Base-by-base conservation (phyloP, 1,140 invertebrate species). In the Bombyx mandarina region DNA sequence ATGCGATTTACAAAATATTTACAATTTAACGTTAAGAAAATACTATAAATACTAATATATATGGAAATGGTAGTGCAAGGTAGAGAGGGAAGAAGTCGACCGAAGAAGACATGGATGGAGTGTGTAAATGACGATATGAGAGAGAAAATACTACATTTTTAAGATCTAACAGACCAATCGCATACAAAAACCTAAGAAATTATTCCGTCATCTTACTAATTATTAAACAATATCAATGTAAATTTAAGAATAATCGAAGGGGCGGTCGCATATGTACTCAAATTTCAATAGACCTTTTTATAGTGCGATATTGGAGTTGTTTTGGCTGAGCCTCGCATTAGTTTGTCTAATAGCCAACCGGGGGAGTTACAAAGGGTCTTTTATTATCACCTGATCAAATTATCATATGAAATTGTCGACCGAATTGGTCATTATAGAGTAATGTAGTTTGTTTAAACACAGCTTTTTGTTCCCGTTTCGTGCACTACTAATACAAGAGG, bases 361-460 rank as follows among this genome's bases (percentile, higher is more conserved):
- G 64, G 71, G 69, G 73, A 56, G 56, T 56, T 52, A 53, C 49
- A 49, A 53, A 62, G 65, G 63, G 48, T 57, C 57, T 50, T 54
- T 63, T 61, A 69, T 44, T 62, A 60, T 55, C 67, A 79, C 71
- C 76, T 80, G 73, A 82, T 82, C 69, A 71, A 75, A 79, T 82
- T 82, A 82, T 80, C 73, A 73, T 79, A 79, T 67, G 72, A 67
- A 73, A 79, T 77, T 75, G 71, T 73, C 70, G 60, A 61, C 60
- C 55, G 62, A 77, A 79, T 79, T 77, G 75, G 61, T 75, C 71
- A 74, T 79, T 79, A 80, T 58, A 62, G 61, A 63, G 68, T 79
- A 79, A 82, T 82, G 62, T 70, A 75, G 74, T 79, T 79, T 82
- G 69, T 79, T 79, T 79, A 78, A 79, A 74, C 60, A 79, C 68